Evolutionary conservation across 2,797 vertebrate species (phyloP), one percentile per base, ranked within the genome.

Genomic region (Hypotaenidia philippensis): DNA sequence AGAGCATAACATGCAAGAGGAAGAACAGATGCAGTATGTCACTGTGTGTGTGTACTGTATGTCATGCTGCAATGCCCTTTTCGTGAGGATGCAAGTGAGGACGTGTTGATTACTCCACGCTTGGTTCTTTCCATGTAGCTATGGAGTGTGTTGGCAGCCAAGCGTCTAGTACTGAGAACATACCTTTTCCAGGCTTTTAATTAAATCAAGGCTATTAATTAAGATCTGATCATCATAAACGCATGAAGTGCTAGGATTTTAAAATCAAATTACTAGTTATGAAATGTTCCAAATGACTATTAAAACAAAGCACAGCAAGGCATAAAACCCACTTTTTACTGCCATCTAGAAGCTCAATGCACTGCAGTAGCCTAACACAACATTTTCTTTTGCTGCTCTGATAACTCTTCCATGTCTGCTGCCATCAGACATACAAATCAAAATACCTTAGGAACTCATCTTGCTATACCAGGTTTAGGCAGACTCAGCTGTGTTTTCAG

Each of bases 21-120:
- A 87, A 10, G 26, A 68, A 20, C 1, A 3, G 31, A 29, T 2
- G 1, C 8, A 25, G 4, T 71, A 44, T 49, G 49, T 34, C 41
- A 27, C 26, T 45, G 5, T 60, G 8, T 52, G n/a, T 0, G 0
- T 50, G 6, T 4, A 56, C 19, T 9, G 14, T 21, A 5, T 21
- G 2, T 76, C 7, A 10, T 50, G 12, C 34, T 82, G 29, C 57
- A 72, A 32, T 22, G 26, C 45, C n/a, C 7, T 77, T 83, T 59
- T 29, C 4, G 13, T 45, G 10, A 84, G 47, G 15, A 52, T 61
- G 31, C 1, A 1, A 56, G 13, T 29, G 23, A 23, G 15, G 15
- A 4, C 44, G 8, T 56, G n/a, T 41, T 29, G 16, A 65, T 91
- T 71, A 29, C 8, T 82, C 29, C 8, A 4, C 2, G 5, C 18